These are phyloP conservation scores for Anoplopoma fimbria DNA, from an alignment of 2,113 vertebrate genomes.

Conservation along the genomic window DNA sequence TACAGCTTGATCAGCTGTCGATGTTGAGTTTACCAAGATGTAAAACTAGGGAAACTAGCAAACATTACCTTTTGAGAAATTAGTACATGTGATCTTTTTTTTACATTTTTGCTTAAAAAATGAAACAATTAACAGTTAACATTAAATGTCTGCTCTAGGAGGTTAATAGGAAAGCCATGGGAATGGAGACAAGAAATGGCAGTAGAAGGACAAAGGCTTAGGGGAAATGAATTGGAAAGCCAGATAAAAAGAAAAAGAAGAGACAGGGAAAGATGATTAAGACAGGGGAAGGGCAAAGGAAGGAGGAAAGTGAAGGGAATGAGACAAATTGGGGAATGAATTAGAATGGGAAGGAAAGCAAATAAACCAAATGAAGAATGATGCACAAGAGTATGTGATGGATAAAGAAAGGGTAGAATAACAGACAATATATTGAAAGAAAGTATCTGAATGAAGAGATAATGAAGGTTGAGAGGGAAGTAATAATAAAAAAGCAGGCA, in stretches of 20 bases:
- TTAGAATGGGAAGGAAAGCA: no score
- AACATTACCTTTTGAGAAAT: background rate
- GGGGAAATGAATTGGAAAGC: background rate
- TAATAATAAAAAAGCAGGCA: background rate
- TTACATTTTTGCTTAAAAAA: background rate
- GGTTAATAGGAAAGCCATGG: background rate
- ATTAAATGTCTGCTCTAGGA: no score
- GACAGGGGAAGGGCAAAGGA: background rate
- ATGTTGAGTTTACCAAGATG: background rate
- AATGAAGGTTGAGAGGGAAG: background rate
- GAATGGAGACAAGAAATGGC: slow-evolving; percentile 20
- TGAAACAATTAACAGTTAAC: no score
- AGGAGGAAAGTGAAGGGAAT: background rate
- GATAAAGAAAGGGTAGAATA: background rate
- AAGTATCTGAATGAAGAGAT: background rate
- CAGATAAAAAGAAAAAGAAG: background rate
- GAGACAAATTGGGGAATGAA: background rate
- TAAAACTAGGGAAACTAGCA: background rate
- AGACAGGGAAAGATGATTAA: background rate
- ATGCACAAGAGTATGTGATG: background rate
- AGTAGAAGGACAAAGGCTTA: background rate
- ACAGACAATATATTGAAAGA: background rate
- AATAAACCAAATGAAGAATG: background rate
- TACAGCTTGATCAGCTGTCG: background rate
- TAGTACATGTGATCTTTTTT: background rate